These are phyloP conservation scores for Orcinus orca DNA, from an alignment of 2,113 vertebrate species.

Conservation along the genomic window DNA sequence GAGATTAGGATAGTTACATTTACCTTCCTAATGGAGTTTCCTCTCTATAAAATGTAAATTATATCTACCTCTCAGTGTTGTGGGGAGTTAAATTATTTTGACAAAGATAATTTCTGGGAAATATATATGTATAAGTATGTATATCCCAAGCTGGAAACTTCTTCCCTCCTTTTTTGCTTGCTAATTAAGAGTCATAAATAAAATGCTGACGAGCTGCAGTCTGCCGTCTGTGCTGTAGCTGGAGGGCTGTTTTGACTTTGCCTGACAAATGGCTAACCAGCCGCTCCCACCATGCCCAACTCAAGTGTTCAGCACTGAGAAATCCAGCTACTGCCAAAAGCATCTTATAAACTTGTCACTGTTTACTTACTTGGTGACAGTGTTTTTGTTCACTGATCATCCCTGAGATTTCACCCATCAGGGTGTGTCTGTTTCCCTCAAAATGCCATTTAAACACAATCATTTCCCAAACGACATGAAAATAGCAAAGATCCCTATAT, in stretches of 20 bases:
- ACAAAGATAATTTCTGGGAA: slow-evolving; percentile 58
- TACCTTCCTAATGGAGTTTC: not conserved
- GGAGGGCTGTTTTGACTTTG: slow-evolving; percentile 76
- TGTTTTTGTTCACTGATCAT: slow-evolving; percentile 70
- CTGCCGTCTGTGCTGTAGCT: slow-evolving; percentile 75
- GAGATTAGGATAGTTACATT: not conserved
- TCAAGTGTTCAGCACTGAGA: slow-evolving; percentile 58
- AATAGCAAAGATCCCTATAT: not conserved
- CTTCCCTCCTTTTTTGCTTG: slow-evolving; percentile 68
- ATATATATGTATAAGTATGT: slow-evolving; percentile 55
- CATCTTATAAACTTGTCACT: slow-evolving; percentile 71
- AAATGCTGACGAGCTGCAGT: slow-evolving; percentile 68
- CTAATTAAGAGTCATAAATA: slow-evolving; percentile 77
- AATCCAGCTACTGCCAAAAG: slow-evolving; percentile 70
- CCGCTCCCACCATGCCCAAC: slow-evolving; percentile 68
- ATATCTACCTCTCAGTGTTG: not conserved
- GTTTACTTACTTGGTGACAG: slow-evolving; percentile 73
- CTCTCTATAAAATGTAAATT: not conserved
- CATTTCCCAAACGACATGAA: not conserved
- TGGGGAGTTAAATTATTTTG: slow-evolving; percentile 48
- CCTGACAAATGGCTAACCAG: slow-evolving; percentile 77
- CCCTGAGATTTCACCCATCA: slow-evolving; percentile 62
- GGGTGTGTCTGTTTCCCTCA: slow-evolving; percentile 63
- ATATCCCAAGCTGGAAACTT: slow-evolving; percentile 60
- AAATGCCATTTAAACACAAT: slow-evolving; percentile 54